Base-by-base conservation (phyloP, 2,797 vertebrate genomes). In the Melanotaenia nigrans region DNA sequence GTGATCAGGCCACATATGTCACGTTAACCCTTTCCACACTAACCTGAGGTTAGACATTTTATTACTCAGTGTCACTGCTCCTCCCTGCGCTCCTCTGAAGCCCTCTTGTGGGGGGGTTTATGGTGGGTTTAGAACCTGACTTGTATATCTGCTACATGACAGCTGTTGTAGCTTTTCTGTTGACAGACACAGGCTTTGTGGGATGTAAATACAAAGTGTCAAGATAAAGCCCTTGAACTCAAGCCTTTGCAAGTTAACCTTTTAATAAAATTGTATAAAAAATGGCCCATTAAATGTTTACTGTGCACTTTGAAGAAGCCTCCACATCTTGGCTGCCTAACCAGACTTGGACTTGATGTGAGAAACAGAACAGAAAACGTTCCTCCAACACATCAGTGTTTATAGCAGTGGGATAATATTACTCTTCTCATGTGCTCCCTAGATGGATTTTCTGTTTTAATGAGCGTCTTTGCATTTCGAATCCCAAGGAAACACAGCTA, bases 401-500 rank as follows among this genome's bases (percentile, higher is more conserved):
- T 73, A 71, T 73, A 75, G 59, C 42, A 30, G 55, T 5, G 55
- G 28, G 58, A 74, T 79, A 60, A 77, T 87, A 76, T 82, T 71
- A 59, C 77, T 61, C 61, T 3, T 61, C 85, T 84, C 57, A 8
- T 47, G 49, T 78, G 45, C 62, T 89, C 87, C 88, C 83, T 1
- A 5, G 75, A 71, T 77, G 69, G 65, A 70, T 83, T 72, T 85
- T 78, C 73, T 76, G 78, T 81, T 88, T 81, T 90, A 91, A 94
- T 92, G 87, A 89, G 92, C 87, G 90, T 91, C 77, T 91, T 85
- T 90, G 88, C 84, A 62, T 82, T 85, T 78, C 83, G 79, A 91
- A 84, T 93, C 93, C 93, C 92, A 89, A 63, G 77, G 93, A 92
- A 92, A 93, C 93, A 85, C 67, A 89, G 89, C 92, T 93, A 91